Evolutionary conservation across 2,113 vertebrate species (phyloP), one percentile per base, ranked within the genome.

Genomic region (Gallinago undulata): DNA sequence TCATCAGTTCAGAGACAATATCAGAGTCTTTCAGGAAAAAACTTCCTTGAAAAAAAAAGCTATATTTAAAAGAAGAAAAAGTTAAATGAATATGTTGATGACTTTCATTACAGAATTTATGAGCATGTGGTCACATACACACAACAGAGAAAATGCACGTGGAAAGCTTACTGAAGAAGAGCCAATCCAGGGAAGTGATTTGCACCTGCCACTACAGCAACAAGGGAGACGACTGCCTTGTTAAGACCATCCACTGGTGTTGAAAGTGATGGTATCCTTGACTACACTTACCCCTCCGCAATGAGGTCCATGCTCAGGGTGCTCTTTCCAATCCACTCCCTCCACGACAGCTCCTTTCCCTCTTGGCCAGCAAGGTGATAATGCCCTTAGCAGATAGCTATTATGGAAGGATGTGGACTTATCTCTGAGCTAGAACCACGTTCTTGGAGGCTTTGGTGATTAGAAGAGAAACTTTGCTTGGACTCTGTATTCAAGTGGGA

Each of bases 401-500:
- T 53, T 53, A 50, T 19, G 55, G 81, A 82, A 56, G 24, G 57
- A 91, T 5, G 7, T 45, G 66, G 69, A 31, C 24, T 87, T 79
- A 48, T 9, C 43, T 83, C 59, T 76, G 51, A 92, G 66, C 69
- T 93, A 97, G 89, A 95, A 82, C 48, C 81, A 89, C 4, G 0
- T 85, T 92, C 77, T 60, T 72, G 84, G 73, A 92, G 69, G 75
- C 89, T 50, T 60, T 56, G 87, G 88, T 2, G 33, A 72, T 72
- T 81, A 92, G 53, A 95, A 89, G 27, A 87, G 89, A 87, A 95
- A 91, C 87, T 97, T 92, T 91, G 87, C 93, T 95, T 97, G 95
- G 96, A 94, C 53, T 91, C 89, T 41, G 43, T 60, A 73, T 64
- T 57, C 35, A 94, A 95, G 69, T 27, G 48, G 33, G 37, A 95